Evolutionary conservation across 2,888 invertebrate genomes (phyloP).

Genomic region (Beris morrisii): DNA sequence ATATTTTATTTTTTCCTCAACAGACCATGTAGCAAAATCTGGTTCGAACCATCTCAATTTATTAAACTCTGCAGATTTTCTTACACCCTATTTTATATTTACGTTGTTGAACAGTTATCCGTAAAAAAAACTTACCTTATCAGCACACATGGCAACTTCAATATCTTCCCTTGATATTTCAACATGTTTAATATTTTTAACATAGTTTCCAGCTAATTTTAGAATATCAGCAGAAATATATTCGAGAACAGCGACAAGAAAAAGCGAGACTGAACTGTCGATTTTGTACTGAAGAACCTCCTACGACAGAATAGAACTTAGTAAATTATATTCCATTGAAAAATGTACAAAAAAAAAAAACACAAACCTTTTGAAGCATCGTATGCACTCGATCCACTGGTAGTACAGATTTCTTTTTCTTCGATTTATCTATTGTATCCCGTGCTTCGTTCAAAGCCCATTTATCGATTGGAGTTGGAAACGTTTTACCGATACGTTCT

Average conservation of each 20-base stretch:
- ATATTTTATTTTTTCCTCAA: too few relatives aligned
- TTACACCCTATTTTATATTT: too few relatives aligned
- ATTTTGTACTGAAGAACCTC: conserved; percentile 86
- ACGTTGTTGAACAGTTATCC: not conserved
- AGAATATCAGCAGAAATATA: conserved; percentile 95
- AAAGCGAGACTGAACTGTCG: conserved; percentile 83
- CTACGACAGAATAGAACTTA: conserved; percentile 56
- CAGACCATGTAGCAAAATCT: too few relatives aligned
- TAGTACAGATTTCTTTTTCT: conserved; percentile 74
- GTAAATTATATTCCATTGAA: not conserved
- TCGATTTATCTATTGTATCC: conserved; percentile 77
- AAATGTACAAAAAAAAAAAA: conserved; percentile 5
- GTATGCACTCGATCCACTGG: conserved; percentile 90
- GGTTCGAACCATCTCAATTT: too few relatives aligned
- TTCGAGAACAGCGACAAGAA: conserved; percentile 90
- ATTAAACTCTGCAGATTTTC: too few relatives aligned
- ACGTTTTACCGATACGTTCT: conserved; percentile 85
- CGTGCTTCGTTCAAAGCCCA: conserved; percentile 92
- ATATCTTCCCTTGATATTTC: conserved; percentile 93
- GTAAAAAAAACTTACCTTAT: conserved; percentile 70
- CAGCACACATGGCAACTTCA: conserved; percentile 96
- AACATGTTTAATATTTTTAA: conserved; percentile 90
- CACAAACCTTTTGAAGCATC: conserved; percentile 72
- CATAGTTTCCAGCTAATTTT: conserved; percentile 95
- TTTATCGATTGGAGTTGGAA: conserved; percentile 92